These are phyloP conservation scores for Platerodrilus igneus DNA, from an alignment of 2,888 invertebrate genomes.

Conservation along the genomic window DNA sequence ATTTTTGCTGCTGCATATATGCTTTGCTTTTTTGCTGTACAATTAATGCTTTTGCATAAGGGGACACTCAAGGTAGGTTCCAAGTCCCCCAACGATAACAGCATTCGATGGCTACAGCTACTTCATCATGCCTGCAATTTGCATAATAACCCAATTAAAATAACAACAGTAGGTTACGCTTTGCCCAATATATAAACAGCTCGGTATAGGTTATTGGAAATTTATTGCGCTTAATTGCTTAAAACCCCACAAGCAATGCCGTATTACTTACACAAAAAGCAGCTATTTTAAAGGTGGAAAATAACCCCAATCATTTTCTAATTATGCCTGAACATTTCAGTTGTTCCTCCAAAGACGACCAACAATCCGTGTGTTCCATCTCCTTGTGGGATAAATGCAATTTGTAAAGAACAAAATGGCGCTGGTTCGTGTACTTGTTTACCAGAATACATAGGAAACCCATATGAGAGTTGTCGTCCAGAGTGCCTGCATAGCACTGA, in stretches of 20 bases:
- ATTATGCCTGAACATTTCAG: slow-evolving; percentile 20
- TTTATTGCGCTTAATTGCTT: slow-evolving; percentile 16
- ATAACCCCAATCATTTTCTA: slow-evolving; percentile 7
- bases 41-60: slow-evolving; percentile 28
- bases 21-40: slow-evolving; percentile 20
- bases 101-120: slow-evolving; percentile 41
- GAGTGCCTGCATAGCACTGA: slow-evolving; percentile 64
- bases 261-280: slow-evolving; percentile 26
- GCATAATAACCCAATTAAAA: slow-evolving; percentile 5
- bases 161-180: slow-evolving; percentile 16
- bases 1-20: slow-evolving; percentile 9
- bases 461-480: slow-evolving; percentile 68
- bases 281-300: slow-evolving; percentile 24
- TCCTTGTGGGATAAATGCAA: slow-evolving; percentile 64
- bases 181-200: slow-evolving; percentile 15
- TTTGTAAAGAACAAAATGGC: slow-evolving; percentile 66
- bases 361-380: slow-evolving; percentile 63
- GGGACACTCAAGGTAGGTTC: slow-evolving; percentile 40
- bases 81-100: slow-evolving; percentile 46
- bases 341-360: slow-evolving; percentile 41
- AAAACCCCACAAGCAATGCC: slow-evolving; percentile 15
- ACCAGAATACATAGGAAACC: slow-evolving; percentile 69
- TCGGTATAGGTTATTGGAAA: slow-evolving; percentile 10
- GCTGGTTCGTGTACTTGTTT: slow-evolving; percentile 70
- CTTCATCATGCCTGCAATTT: too few relatives aligned